A percentile compares a stretch with the other conserved stretches of the same genome.
Conservation (phyloP, 2,113 vertebrate genomes). For the Tichodroma muraria region DNA sequence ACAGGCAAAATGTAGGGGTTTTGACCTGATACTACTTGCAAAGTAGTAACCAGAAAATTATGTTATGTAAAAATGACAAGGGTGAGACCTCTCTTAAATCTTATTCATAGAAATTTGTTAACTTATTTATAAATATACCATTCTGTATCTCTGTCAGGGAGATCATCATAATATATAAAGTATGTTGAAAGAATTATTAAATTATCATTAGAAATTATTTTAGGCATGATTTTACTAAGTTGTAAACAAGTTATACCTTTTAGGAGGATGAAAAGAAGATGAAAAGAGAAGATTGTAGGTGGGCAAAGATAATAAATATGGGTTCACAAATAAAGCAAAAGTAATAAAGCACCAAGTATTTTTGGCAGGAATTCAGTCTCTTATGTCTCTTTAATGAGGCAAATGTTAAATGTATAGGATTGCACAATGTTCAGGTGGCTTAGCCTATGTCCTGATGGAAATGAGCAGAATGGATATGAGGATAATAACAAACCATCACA, state of each 20-base stretch:
- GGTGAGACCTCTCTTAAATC: background rate
- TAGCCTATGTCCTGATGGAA: background rate
- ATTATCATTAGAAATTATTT: background rate
- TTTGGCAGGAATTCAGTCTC: background rate
- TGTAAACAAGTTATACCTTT: background rate
- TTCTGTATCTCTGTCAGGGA: background rate
- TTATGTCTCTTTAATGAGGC: background rate
- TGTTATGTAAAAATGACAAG: background rate
- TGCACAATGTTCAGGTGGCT: background rate
- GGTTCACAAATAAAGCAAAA: background rate
- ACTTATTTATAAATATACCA: background rate
- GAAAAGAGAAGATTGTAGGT: background rate
- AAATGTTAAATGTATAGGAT: background rate
- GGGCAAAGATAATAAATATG: background rate
- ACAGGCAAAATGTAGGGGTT: background rate
- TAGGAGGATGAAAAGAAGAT: background rate
- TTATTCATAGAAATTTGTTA: background rate
- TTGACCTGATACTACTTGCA: background rate
- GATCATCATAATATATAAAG: background rate
- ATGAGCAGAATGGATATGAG: background rate
- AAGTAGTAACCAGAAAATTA: background rate
- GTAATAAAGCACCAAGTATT: background rate
- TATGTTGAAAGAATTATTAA: background rate
- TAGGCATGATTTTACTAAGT: background rate
- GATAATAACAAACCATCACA: background rate